phyloP scores from a whole-genome alignment of 2,797 vertebrate species.

The Gymnocypris eckloni region DNA sequence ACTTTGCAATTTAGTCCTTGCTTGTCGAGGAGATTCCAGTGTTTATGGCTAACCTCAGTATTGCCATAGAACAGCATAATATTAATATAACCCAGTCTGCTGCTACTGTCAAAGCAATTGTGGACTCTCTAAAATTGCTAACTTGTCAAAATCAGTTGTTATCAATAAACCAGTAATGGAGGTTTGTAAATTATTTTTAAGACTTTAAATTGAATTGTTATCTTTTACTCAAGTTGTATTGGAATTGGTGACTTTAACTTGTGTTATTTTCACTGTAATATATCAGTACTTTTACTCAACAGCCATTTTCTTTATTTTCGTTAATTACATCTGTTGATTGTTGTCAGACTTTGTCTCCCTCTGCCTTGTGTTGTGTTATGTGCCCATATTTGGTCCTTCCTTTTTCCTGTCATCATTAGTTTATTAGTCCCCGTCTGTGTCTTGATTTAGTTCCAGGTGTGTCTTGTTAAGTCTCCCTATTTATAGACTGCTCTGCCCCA shows the following conservation, averaged over 20 bases:
- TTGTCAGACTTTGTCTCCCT: too few species aligned
- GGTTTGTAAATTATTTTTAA: neutral
- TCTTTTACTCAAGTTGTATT: neutral
- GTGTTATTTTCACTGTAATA: too few species aligned
- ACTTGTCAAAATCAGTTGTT: neutral
- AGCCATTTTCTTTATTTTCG: too few species aligned
- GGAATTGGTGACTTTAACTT: neutral
- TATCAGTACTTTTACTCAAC: too few species aligned
- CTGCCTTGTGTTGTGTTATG: too few species aligned
- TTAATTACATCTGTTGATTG: too few species aligned
- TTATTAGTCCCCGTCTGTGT: too few species aligned
- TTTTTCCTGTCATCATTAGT: too few species aligned
- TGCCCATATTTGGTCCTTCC: too few species aligned
- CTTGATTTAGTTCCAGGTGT: too few species aligned
- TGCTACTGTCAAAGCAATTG: slow-evolving; percentile 72
- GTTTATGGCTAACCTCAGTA: slow-evolving; percentile 62
- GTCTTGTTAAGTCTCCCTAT: too few species aligned
- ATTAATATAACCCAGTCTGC: slow-evolving; percentile 62
- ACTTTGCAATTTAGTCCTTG: slow-evolving; percentile 54
- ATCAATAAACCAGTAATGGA: slow-evolving; percentile 45
- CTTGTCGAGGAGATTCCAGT: slow-evolving; percentile 42
- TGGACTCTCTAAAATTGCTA: slow-evolving; percentile 51
- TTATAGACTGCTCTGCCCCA: too few species aligned
- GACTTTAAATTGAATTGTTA: neutral
- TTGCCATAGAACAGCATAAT: neutral